phyloP scores from a whole-genome alignment of 1,140 invertebrate species.

The Caerostris extrusa region DNA sequence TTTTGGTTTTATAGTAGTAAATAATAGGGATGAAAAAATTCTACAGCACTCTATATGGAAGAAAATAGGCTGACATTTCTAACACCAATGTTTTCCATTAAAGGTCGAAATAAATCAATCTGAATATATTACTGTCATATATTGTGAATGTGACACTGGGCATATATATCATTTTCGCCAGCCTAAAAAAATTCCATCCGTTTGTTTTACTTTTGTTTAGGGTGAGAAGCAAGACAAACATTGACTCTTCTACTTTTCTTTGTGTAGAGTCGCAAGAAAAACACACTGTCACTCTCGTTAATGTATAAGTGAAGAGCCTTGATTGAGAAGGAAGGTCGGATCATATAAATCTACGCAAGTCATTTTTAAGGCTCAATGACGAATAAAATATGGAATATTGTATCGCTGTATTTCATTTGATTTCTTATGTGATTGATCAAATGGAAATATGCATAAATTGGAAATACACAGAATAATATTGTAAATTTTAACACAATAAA shows the following conservation, averaged over 20 bases:
- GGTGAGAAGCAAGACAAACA: background rate
- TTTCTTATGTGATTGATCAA: too few relatives aligned
- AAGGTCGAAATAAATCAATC: background rate
- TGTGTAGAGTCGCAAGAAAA: background rate
- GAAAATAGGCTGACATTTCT: background rate
- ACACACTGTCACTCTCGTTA: background rate
- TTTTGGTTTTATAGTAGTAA: too few relatives aligned
- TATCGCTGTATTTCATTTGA: too few relatives aligned
- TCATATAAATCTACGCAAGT: too few relatives aligned
- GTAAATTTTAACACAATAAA: too few relatives aligned
- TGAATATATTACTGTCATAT: conserved; percentile 8
- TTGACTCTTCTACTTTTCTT: conserved; percentile 3
- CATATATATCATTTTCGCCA: background rate
- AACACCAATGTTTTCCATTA: background rate
- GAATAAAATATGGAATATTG: too few relatives aligned
- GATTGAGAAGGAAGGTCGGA: background rate
- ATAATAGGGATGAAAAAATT: background rate
- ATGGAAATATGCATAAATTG: too few relatives aligned
- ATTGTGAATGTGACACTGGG: background rate
- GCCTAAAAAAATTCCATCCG: background rate
- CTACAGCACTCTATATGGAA: background rate
- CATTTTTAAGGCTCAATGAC: too few relatives aligned
- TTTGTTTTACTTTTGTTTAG: background rate
- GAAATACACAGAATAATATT: too few relatives aligned
- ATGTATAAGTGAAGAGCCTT: background rate